Percentiles rank a stretch among this genome's conserved stretches.
phyloP scores from a whole-genome alignment of 2,797 vertebrate species.

The Huso huso region DNA sequence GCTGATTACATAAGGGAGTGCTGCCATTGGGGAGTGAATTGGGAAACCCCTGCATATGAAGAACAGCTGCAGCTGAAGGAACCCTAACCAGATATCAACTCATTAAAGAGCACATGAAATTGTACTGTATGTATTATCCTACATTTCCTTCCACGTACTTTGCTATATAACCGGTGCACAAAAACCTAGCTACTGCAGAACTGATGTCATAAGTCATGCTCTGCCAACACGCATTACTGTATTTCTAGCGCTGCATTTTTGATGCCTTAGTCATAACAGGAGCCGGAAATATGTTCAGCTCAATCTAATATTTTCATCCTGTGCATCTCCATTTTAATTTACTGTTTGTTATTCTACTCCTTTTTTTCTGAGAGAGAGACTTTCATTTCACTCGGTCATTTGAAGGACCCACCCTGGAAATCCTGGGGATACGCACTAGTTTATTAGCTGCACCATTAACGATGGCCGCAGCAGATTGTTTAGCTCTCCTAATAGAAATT shows the following conservation, averaged over 20 bases:
- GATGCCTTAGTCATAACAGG: conserved; percentile 28
- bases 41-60: no score
- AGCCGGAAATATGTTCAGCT: conserved; percentile 14
- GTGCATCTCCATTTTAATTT: conserved; percentile 39
- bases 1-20: no score
- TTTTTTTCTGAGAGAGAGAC: conserved; percentile 20
- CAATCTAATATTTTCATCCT: conserved; percentile 36
- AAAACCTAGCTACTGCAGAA: not conserved
- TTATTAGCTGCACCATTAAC: conserved; percentile 25
- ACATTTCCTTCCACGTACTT: no score
- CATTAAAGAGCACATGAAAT: no score
- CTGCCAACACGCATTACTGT: conserved; percentile 5
- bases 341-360: conserved; percentile 39
- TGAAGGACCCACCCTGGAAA: conserved; percentile 44
- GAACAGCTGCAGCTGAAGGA: no score
- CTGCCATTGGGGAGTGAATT: no score
- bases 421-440: conserved; percentile 29
- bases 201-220: not conserved
- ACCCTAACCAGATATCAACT: no score
- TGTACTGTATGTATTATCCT: no score
- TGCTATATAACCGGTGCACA: no score
- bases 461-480: conserved; percentile 21
- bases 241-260: conserved; percentile 16
- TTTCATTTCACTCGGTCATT: conserved; percentile 41
- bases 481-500: conserved; percentile 33